A percentile compares a stretch with the other conserved stretches of the same genome.
Evolutionary conservation across 2,888 invertebrate genomes (phyloP).

Genomic region (Arrhopalites spinosus): DNA sequence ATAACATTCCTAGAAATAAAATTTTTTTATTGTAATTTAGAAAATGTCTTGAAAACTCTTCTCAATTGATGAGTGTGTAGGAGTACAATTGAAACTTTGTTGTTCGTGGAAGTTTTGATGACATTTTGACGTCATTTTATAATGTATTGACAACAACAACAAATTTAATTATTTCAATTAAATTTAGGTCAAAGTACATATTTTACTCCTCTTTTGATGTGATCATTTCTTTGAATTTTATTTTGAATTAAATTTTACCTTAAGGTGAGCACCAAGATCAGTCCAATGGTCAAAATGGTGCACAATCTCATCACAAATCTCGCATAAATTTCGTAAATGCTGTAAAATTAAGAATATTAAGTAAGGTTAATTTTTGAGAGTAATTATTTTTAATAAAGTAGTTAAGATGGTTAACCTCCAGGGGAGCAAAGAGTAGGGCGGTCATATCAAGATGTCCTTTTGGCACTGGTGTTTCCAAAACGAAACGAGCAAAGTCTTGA

Average conservation of each 20-base stretch:
- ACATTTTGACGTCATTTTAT: too few relatives aligned
- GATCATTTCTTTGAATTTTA: constrained; percentile 5
- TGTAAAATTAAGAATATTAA: constrained; percentile 33
- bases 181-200: too few relatives aligned
- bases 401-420: constrained; percentile 42
- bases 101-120: too few relatives aligned
- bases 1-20: constrained; percentile 49
- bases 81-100: too few relatives aligned
- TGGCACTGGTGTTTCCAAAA: constrained; percentile 55
- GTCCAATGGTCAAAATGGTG: constrained; percentile 51
- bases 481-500: constrained; percentile 54
- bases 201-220: too few relatives aligned
- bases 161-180: too few relatives aligned
- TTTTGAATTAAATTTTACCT: constrained; percentile 37
- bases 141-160: too few relatives aligned
- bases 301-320: constrained; percentile 55
- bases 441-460: constrained; percentile 56
- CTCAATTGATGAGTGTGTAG: too few relatives aligned
- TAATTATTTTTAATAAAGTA: background rate
- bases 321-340: constrained; percentile 55
- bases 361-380: background rate
- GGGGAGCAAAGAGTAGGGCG: constrained; percentile 54
- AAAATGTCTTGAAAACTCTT: background rate
- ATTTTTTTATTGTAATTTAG: background rate
- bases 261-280: constrained; percentile 44